Evolutionary conservation across 1,140 invertebrate species (phyloP), one percentile per base, ranked within the genome.

Genomic region (Lysiphlebus fabarum): DNA sequence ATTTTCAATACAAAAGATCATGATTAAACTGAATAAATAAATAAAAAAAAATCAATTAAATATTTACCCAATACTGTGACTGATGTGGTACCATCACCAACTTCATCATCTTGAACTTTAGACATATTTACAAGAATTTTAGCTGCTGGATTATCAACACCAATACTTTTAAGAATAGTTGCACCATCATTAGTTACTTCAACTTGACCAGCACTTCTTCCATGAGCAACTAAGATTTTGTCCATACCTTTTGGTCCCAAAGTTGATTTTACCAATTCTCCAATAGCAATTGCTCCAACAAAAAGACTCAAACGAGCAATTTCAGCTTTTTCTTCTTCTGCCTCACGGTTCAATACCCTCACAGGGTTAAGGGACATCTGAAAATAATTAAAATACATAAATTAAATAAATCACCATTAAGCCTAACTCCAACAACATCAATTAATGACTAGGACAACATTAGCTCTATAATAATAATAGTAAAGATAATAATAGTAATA

Each of bases 191-290:
- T 99, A 41, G 98, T 99, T 6, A 99, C 94, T 80, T 97, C 90
- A 56, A 99, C 90, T 77, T 89, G 70, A 43, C 95, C 92, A 68
- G 88, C 84, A 74, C 87, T 89, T 65, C 91, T 84, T 12, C 92
- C 89, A 67, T 85, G 83, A 44, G 91, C 86, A n/a, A 96, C 87
- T 8, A 99, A 81, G 70, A 99, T 98, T 84, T 99, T 99, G 77
- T 99, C 97, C 98, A 99, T 99, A 73, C 98, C 97, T 82, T 99
- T 99, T 11, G 98, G 98, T 12, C 98, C 98, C 10, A 99, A 82
- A 9, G 98, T 99, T 59, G 92, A 96, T 77, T 99, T 99, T 0
- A 99, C 92, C 49, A 99, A 82, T 81, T 99, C 98, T 12, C 97
- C 98, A 72, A 99, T 96, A 6, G 96, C 95, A 72, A 98, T 98